Evolutionary conservation across 2,113 vertebrate species (phyloP).

Genomic region (Galeopterus variegatus): DNA sequence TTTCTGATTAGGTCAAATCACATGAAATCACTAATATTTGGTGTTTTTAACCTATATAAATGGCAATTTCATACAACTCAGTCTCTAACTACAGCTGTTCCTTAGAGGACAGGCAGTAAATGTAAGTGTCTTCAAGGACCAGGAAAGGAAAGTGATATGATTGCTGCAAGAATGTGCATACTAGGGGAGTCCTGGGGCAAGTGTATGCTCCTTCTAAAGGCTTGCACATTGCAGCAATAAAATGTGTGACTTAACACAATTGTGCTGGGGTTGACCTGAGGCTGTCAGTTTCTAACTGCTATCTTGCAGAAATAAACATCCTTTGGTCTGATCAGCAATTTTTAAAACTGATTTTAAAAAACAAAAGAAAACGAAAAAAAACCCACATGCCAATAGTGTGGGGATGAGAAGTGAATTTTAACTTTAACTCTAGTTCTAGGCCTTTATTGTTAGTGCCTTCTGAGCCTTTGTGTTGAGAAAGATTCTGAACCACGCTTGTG

Average conservation of each 20-base stretch:
- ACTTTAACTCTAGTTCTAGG: not conserved
- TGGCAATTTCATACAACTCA: not conserved
- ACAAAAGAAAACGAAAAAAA: not conserved
- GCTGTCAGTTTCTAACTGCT: not conserved
- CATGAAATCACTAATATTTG: not conserved
- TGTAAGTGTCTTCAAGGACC: not conserved
- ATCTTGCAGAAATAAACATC: not conserved
- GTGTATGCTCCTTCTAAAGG: not conserved
- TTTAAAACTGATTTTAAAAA: constrained; percentile 28
- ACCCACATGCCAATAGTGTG: not conserved
- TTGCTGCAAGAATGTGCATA: not conserved
- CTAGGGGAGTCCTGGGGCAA: not conserved
- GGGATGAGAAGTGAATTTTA: not conserved
- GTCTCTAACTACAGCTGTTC: not conserved
- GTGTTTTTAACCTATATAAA: not conserved
- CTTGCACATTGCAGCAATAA: not conserved
- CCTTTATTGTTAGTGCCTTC: not conserved
- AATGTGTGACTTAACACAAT: not conserved
- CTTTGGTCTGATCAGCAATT: not conserved
- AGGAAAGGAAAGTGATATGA: not conserved
- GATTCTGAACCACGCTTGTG: not conserved
- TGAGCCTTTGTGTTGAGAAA: not conserved
- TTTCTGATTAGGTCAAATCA: not conserved
- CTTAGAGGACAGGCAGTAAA: not conserved
- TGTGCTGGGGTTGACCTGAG: not conserved